phyloP scores from a whole-genome alignment of 2,888 invertebrate genomes.

The Hymenopus coronatus region DNA sequence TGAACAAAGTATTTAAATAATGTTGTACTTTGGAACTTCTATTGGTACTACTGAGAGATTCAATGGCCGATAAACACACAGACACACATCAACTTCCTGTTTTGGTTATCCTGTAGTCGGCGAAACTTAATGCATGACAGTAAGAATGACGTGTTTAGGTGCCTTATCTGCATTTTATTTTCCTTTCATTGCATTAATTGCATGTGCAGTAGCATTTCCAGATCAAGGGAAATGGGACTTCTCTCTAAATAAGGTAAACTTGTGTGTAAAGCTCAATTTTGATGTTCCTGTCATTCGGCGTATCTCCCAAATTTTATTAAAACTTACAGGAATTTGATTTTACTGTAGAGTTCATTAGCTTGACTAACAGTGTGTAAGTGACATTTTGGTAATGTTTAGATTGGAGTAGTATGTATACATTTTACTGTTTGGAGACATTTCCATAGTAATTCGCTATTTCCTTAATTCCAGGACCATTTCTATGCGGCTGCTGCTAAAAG shows the following conservation, averaged over 20 bases:
- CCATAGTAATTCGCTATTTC: not conserved
- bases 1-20: too few relatives aligned
- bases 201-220: conserved; percentile 19
- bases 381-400: too few relatives aligned
- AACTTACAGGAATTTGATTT: not conserved
- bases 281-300: not conserved
- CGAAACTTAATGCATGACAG: not conserved
- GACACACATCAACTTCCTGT: not conserved
- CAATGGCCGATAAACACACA: not conserved
- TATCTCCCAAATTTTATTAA: not conserved
- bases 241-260: conserved; percentile 13
- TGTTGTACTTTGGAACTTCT: not conserved
- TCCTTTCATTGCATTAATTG: not conserved
- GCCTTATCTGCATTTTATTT: conserved; percentile 23
- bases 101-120: not conserved
- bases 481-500: conserved; percentile 51
- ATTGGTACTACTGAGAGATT: not conserved
- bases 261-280: not conserved
- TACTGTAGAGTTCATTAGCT: too few relatives aligned
- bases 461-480: conserved; percentile 18
- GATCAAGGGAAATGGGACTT: conserved; percentile 31
- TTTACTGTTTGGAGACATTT: too few relatives aligned
- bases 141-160: conserved; percentile 15
- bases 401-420: too few relatives aligned
- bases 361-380: too few relatives aligned